Conservation (phyloP, 2,797 vertebrate species). For the Pseudomugil gertrudae region DNA sequence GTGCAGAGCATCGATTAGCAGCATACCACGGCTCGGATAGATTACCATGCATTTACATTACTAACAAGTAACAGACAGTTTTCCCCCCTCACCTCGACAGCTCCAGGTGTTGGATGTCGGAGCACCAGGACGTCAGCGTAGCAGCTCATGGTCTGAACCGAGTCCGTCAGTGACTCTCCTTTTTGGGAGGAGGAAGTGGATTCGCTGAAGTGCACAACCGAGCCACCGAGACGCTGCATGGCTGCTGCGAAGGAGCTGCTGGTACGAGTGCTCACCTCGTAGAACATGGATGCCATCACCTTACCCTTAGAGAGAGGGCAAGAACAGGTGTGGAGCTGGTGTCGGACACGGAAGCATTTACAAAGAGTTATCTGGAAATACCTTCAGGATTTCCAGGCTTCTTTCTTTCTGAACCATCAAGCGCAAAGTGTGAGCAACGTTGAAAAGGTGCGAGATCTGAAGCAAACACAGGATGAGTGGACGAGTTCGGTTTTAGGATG, state of each 20-base stretch:
- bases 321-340: not conserved
- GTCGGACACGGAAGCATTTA: not conserved
- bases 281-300: slow-evolving; percentile 98
- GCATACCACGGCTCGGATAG: no score
- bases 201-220: slow-evolving; percentile 91
- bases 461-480: no score
- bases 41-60: no score
- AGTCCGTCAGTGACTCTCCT: slow-evolving; percentile 92
- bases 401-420: slow-evolving; percentile 96
- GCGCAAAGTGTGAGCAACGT: slow-evolving; percentile 90
- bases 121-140: slow-evolving; percentile 93
- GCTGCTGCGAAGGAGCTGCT: slow-evolving; percentile 94
- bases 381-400: slow-evolving; percentile 93
- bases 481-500: no score
- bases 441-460: slow-evolving; percentile 95
- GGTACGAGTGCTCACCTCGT: slow-evolving; percentile 95
- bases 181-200: slow-evolving; percentile 94
- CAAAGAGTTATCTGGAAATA: slow-evolving; percentile 41
- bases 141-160: slow-evolving; percentile 96
- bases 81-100: slow-evolving; percentile 94
- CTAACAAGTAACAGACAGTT: no score
- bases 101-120: slow-evolving; percentile 91
- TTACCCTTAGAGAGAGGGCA: slow-evolving; percentile 82
- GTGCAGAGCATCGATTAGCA: not conserved
- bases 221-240: slow-evolving; percentile 93